Conservation (phyloP, 2,888 invertebrate species). For the Ophion ellenae region DNA sequence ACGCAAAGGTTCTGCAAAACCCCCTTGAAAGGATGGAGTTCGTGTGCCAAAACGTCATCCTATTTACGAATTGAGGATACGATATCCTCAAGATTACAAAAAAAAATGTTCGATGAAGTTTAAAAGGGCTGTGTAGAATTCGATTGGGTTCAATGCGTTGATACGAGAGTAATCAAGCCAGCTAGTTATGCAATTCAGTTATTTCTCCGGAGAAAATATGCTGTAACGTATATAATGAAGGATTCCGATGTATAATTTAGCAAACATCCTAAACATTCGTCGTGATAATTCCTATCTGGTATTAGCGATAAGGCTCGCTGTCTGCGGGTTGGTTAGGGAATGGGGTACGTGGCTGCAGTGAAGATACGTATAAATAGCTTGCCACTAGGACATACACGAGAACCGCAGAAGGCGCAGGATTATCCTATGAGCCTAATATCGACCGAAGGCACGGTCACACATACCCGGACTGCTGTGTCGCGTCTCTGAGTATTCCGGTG, state of each 20-base stretch:
- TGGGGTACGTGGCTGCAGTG: constrained; percentile 18
- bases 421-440: constrained; percentile 52
- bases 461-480: constrained; percentile 21
- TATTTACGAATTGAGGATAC: not conserved
- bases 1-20: not conserved
- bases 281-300: constrained; percentile 32
- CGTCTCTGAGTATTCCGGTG: not conserved
- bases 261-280: constrained; percentile 30
- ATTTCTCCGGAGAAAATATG: constrained; percentile 1
- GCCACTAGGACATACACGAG: constrained; percentile 27
- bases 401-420: constrained; percentile 50
- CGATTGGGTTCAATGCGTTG: not conserved
- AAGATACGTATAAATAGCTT: not conserved
- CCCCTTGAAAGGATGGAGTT: not conserved
- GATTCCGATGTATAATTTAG: constrained; percentile 27
- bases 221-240: constrained; percentile 10
- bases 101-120: not conserved
- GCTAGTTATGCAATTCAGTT: not conserved
- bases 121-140: not conserved
- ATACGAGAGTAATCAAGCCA: not conserved
- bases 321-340: constrained; percentile 20
- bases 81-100: not conserved
- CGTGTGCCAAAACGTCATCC: not conserved
- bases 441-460: constrained; percentile 37
- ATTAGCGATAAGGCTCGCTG: constrained; percentile 38